Evolutionary conservation across 2,797 vertebrate species (phyloP).

Genomic region (Sebastolobus altivelis): DNA sequence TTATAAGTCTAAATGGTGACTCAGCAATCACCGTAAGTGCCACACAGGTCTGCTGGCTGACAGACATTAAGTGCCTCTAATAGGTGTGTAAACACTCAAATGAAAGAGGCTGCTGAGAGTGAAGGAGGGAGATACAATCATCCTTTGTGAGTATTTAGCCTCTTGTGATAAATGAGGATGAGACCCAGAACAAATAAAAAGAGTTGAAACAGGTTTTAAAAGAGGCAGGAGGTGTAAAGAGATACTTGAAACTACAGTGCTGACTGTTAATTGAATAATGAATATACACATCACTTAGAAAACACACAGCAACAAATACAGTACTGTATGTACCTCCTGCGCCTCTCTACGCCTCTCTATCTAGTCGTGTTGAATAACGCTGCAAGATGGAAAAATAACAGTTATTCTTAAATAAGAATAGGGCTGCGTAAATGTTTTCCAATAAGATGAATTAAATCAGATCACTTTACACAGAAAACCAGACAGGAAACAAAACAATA

Average conservation of each 20-base stretch:
- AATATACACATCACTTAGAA: background rate
- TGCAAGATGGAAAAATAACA: conserved; percentile 1
- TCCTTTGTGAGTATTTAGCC: conserved; percentile 9
- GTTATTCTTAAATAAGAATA: background rate
- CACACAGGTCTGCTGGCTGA: conserved; percentile 2
- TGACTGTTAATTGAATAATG: background rate
- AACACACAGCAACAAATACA: background rate
- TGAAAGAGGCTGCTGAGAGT: conserved; percentile 34
- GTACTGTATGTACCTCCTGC: background rate
- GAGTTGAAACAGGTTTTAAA: conserved; percentile 4
- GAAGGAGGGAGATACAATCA: conserved; percentile 7
- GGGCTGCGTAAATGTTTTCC: conserved; percentile 19
- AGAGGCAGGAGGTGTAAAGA: conserved; percentile 24
- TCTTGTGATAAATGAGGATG: conserved; percentile 28
- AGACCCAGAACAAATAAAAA: conserved; percentile 22
- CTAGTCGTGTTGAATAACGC: background rate
- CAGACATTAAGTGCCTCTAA: conserved; percentile 18
- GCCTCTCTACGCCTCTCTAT: background rate
- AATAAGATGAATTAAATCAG: conserved; percentile 17
- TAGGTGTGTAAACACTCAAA: conserved; percentile 45
- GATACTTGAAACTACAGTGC: background rate
- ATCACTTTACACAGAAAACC: conserved; percentile 40
- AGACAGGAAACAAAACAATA: conserved; percentile 33
- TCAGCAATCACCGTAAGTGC: conserved; percentile 4
- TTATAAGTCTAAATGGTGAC: conserved; percentile 25